Base-by-base conservation (phyloP, 2,888 invertebrate genomes). In the Sipha maydis region DNA sequence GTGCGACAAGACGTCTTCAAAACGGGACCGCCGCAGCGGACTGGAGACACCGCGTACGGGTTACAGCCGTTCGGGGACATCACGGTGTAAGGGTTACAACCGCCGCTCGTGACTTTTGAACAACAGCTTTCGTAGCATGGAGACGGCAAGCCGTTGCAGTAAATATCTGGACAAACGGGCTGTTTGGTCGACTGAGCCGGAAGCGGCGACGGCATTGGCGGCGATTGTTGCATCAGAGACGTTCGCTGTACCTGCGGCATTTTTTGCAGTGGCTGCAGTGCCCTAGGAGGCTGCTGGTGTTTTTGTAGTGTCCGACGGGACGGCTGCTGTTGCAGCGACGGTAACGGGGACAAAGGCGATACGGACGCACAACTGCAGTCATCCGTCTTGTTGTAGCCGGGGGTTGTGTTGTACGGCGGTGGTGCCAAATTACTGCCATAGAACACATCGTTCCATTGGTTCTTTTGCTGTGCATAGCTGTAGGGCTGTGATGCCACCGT, bases 391-490 rank as follows among this genome's bases (percentile, higher is more conserved):
- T 41, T 67, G 61, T n/a, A 88, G n/a, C 38, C 89, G 91, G 91
- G 90, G 0, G 76, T 92, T 93, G 9, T 0, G 54, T 8, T 7
- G 93, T 89, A 93, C 1, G 93, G 93, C n/a, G 92, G 91, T 90
- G 92, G 93, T 84, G 92, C 93, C 90, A 89, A 90, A n/a, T 84
- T 80, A 0, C 89, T 89, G 19, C 83, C 85, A 73, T 89, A 89
- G 89, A 90, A 89, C 77, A 88, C 85, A 77, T 90, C 89, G 89
- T 89, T 85, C 90, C 90, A 89, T 80, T 90, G 85, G 48, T 80
- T 88, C 19, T 76, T 71, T 67, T 89, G 89, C 78, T 90, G 90
- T 3, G 89, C 85, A 67, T 90, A 90, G 54, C 83, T 84, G 71
- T 89, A 89, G 11, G 90, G 28, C 21, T 89, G 89, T 54, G 80